phyloP scores from a whole-genome alignment of 23 tunicate genomes.

The Ascidia mentula region DNA sequence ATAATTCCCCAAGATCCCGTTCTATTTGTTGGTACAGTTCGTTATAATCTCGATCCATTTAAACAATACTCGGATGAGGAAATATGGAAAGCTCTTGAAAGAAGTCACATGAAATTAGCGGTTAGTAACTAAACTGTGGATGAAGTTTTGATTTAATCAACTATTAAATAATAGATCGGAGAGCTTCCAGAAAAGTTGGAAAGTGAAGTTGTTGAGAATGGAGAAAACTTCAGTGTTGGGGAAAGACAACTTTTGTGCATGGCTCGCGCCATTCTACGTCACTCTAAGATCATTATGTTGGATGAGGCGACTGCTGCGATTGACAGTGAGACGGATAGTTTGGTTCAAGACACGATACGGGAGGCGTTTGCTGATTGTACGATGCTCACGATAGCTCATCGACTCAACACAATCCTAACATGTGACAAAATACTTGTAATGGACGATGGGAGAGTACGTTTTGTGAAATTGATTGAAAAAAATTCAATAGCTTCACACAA shows the following conservation, averaged over 20 bases:
- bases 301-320: conserved; percentile 96
- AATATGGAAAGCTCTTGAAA: conserved; percentile 85
- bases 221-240: conserved; percentile 95
- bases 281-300: conserved; percentile 86
- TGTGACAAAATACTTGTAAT: conserved; percentile 89
- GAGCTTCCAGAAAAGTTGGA: conserved; percentile 69
- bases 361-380: conserved; percentile 91
- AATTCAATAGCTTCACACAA: too few species aligned
- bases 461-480: too few species aligned
- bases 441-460: conserved; percentile 85
- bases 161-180: conserved; percentile 16
- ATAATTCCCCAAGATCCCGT: conserved; percentile 97
- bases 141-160: not conserved
- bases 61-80: conserved; percentile 78
- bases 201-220: conserved; percentile 82
- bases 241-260: conserved; percentile 88
- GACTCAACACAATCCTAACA: conserved; percentile 85
- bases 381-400: conserved; percentile 94
- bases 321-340: conserved; percentile 84
- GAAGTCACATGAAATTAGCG: conserved; percentile 72
- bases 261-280: conserved; percentile 88
- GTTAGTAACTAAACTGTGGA: conserved; percentile 21
- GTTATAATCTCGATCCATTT: conserved; percentile 92
- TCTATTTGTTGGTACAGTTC: conserved; percentile 83
- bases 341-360: conserved; percentile 90